phyloP scores from a whole-genome alignment of 2,797 vertebrate species.

The Ciconia nigra region DNA sequence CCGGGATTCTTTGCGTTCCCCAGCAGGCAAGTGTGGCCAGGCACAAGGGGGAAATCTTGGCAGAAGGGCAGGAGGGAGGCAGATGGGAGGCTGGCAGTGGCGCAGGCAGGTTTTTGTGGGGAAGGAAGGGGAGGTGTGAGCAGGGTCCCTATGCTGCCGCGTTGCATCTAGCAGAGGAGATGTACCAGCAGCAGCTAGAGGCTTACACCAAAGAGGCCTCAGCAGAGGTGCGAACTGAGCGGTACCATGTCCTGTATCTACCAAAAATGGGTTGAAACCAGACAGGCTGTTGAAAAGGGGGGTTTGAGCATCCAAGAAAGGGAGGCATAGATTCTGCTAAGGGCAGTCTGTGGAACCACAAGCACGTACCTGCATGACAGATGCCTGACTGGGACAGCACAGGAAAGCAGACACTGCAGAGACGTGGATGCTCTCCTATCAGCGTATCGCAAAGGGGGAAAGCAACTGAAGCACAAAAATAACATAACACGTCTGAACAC shows the following conservation, averaged over 20 bases:
- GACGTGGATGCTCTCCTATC: rapidly evolving
- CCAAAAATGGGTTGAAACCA: background rate
- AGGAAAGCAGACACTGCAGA: background rate
- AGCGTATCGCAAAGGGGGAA: rapidly evolving
- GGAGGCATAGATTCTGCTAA: background rate
- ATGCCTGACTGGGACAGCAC: background rate
- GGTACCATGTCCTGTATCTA: background rate
- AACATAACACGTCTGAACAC: rapidly evolving
- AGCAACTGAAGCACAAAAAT: background rate
- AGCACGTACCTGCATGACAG: background rate
- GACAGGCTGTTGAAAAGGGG: background rate
- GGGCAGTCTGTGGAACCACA: no score
- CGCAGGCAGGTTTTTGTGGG: background rate
- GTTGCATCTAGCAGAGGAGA: background rate
- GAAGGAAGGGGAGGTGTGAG: background rate
- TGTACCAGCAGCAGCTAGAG: background rate
- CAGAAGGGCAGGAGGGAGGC: background rate
- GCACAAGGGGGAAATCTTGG: background rate
- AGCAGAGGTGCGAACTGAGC: rapidly evolving
- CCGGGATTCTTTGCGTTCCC: background rate
- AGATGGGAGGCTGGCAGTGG: background rate
- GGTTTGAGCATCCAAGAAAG: background rate
- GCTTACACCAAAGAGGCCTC: background rate
- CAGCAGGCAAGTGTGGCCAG: background rate
- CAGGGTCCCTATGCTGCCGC: background rate